These are phyloP conservation scores for Cherax quadricarinatus DNA, from an alignment of 1,140 invertebrate species.

Conservation along the genomic window DNA sequence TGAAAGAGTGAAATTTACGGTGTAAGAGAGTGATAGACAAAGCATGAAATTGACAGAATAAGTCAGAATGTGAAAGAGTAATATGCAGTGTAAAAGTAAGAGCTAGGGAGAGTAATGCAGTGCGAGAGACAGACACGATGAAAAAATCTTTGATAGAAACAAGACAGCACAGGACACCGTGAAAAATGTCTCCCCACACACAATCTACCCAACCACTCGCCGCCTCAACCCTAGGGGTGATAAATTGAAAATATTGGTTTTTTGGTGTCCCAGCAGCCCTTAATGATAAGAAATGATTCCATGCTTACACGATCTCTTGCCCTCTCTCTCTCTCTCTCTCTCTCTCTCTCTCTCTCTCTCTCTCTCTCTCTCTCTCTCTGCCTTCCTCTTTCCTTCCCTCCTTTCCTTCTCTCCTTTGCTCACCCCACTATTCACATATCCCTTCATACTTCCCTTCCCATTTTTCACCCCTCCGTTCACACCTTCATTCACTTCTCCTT, in stretches of 20 bases:
- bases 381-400: not conserved
- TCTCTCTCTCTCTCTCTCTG: not conserved
- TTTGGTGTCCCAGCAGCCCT: slow-evolving; percentile 4
- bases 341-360: not conserved
- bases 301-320: slow-evolving; percentile 3
- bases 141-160: not conserved
- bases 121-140: not conserved
- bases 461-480: not conserved
- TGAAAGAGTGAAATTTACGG: no score
- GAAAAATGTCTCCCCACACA: not conserved
- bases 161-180: not conserved
- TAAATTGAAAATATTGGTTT: slow-evolving; percentile 55
- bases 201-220: not conserved
- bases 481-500: not conserved
- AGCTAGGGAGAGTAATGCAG: no score
- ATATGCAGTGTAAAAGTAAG: no score
- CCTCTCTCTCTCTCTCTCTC: not conserved
- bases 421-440: not conserved
- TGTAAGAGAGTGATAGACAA: no score
- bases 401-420: not conserved
- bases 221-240: slow-evolving; percentile 16
- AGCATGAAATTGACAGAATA: no score
- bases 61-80: no score
- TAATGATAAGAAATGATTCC: slow-evolving; percentile 61
- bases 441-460: not conserved